Evolutionary conservation across 2,888 invertebrate genomes (phyloP).

Genomic region (Drosophila maculinotata): DNA sequence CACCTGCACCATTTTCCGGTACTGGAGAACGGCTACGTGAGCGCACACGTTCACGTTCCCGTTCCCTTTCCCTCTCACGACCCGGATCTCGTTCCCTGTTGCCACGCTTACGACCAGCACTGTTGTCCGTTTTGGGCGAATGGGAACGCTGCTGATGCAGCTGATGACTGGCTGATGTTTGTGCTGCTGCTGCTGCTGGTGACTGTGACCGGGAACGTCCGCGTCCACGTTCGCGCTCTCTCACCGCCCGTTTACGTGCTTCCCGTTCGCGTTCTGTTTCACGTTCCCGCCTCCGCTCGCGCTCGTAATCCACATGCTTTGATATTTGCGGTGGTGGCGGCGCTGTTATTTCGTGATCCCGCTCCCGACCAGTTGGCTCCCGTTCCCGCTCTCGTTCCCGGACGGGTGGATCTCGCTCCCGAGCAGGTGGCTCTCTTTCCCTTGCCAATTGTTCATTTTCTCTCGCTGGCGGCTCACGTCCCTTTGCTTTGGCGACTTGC

Average conservation of each 20-base stretch:
- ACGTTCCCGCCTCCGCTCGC: constrained; percentile 57
- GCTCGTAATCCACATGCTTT: constrained; percentile 76
- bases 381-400: constrained; percentile 45
- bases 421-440: constrained; percentile 28
- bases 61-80: constrained; percentile 25
- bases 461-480: constrained; percentile 11
- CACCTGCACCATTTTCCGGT: constrained; percentile 85
- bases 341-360: constrained; percentile 55
- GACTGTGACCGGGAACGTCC: constrained; percentile 48
- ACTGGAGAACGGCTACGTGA: constrained; percentile 78
- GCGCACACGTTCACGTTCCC: constrained; percentile 33
- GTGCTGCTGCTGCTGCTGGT: constrained; percentile 9
- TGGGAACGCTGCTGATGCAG: constrained; percentile 59
- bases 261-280: constrained; percentile 65
- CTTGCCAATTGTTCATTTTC: constrained; percentile 10
- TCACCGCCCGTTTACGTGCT: constrained; percentile 36
- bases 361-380: constrained; percentile 35
- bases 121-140: constrained; percentile 69
- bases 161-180: too few relatives aligned
- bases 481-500: constrained; percentile 38
- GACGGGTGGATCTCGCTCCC: constrained; percentile 24
- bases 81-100: constrained; percentile 26
- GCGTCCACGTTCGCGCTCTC: constrained; percentile 52
- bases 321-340: constrained; percentile 79
- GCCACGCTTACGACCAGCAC: constrained; percentile 24